Percentiles rank a stretch among this genome's conserved stretches.
These are phyloP conservation scores for Lampris incognitus DNA, from an alignment of 2,113 vertebrate species.

Conservation along the genomic window DNA sequence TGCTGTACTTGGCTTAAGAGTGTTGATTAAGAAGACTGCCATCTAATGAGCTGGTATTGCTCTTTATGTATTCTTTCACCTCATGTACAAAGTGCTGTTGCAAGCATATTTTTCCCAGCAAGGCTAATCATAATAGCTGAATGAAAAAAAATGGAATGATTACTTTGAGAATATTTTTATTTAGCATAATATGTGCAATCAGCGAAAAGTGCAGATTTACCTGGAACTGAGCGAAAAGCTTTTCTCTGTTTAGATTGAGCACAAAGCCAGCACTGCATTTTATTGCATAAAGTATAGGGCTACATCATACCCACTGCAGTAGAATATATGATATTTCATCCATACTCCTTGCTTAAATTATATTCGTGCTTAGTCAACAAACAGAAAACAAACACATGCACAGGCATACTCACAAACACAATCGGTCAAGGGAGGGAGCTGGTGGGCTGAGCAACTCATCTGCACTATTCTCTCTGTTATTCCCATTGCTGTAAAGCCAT, in stretches of 20 bases:
- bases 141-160: constrained; percentile 22
- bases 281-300: constrained; percentile 46
- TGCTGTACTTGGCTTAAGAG: constrained; percentile 40
- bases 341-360: constrained; percentile 58
- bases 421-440: background rate
- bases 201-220: constrained; percentile 40
- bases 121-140: constrained; percentile 45
- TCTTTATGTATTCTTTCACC: constrained; percentile 48
- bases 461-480: constrained; percentile 4
- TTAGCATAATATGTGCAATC: constrained; percentile 40
- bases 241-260: constrained; percentile 1
- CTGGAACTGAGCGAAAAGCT: constrained; percentile 40
- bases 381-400: background rate
- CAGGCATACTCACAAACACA: constrained; percentile 13
- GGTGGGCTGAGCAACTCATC: background rate
- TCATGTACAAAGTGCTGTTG: constrained; percentile 45
- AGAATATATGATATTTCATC: constrained; percentile 62
- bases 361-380: constrained; percentile 49
- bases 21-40: constrained; percentile 28
- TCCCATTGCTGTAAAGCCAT: constrained; percentile 18
- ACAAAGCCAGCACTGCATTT: constrained; percentile 16
- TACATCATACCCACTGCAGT: constrained; percentile 32
- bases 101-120: constrained; percentile 31
- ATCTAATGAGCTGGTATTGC: constrained; percentile 52
- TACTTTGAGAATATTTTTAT: constrained; percentile 13